Base-by-base conservation (phyloP, 2,888 invertebrate species). In the Morpho achilles region DNA sequence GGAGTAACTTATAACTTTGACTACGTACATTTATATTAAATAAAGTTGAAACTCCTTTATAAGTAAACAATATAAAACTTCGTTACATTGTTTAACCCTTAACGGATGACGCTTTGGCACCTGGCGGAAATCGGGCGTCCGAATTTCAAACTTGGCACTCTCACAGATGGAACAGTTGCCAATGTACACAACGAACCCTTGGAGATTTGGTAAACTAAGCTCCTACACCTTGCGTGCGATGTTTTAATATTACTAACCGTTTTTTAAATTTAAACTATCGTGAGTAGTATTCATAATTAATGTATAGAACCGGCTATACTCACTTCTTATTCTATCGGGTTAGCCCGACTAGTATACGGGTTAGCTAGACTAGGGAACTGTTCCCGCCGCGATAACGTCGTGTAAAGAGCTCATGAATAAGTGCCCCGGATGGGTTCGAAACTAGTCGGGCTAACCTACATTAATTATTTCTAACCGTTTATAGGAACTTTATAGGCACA, bases 101-200 rank as follows among this genome's bases (percentile, higher is more conserved):
- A 48, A 8, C 48, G 48, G 32, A 48, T 39, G 48, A 39, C 50
- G 40, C 40, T 9, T 50, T 50, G 50, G 50, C 50, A 50, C 50
- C 50, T 50, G 50, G 50, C 50, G 50, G 50, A 50, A 50, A 50
- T 50, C 39, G 40, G 50, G 40, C 8, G 40, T 50, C 50, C 40
- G 40, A 50, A 10, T 40, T 16, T 40, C 50, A 10, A 50, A 50
- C 40, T 50, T 50, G 50, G 50, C 50, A 40, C 40, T 40, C 39
- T 39, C 40, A 40, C 39, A 10, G 39, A 10, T 39, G 10, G n/a
- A 40, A 4, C 40, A 32, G 32, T 50, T 40, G 50, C 50, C 50
- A 50, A 50, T 40, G 40, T 50, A 40, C 40, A 40, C 39, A 40
- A 40, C 40, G 40, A 39, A 9, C 50, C 10, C 32, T 9, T 9